Base-by-base conservation (phyloP, 2,888 invertebrate species). In the Meteorus colon region DNA sequence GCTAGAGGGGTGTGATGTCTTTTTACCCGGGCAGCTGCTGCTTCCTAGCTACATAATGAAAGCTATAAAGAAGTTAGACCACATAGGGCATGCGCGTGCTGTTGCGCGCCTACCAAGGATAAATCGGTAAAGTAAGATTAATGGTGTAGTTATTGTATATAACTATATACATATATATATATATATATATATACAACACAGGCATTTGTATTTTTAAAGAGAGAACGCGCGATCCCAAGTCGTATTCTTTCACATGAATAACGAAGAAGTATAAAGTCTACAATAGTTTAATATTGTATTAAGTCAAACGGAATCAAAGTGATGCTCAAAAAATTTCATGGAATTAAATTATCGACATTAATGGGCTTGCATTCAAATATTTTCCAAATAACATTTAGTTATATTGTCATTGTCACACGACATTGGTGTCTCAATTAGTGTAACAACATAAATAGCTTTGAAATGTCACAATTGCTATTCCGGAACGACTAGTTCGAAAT, bases 71-170 rank as follows among this genome's bases (percentile, higher is more conserved):
- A 85, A 84, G 83, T 83, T 81, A 83, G 84, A 84, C 85, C 86
- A 82, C 85, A 83, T 82, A 81, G 82, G 81, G 82, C 79, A 81
- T 80, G 83, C 84, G 84, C 86, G 86, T 86, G 86, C 84, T 82
- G 79, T 79, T 83, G 81, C 83, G 83, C 84, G 82, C 82, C 84
- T 85, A 82, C 82, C 80, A 79, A 80, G 84, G 84, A 76, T 80
- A 78, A 85, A 85, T 84, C 84, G 84, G 82, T 81, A 82, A 82
- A 84, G 84, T 82, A 84, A 85, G 86, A 86, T 85, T 85, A 85
- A 84, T 85, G 84, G 84, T 80, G 75, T 79, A 79, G 79, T 81
- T 78, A 77, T 3, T 6, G n/a, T 62, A 62, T 31, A 62, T 62
- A 60, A 27, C 59, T 55, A 59, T 45, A n/a, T n/a, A n/a, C n/a